These are phyloP conservation scores for Eidolon dupreanum DNA, from an alignment of 2,797 vertebrate genomes.

Conservation along the genomic window DNA sequence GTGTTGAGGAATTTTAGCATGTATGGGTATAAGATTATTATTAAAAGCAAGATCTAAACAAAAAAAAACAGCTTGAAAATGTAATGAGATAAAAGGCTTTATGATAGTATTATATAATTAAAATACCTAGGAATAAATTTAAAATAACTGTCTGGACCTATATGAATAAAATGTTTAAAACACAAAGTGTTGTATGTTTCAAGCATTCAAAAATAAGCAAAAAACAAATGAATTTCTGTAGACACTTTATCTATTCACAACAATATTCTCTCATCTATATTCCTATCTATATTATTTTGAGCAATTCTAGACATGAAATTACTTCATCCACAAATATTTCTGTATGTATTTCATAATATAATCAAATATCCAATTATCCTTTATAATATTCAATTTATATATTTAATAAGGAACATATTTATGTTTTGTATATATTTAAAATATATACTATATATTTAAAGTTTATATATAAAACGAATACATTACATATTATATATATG, in stretches of 20 bases:
- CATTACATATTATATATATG: not conserved
- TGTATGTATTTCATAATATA: not conserved
- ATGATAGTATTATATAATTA: not conserved
- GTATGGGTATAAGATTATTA: not conserved
- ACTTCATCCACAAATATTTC: not conserved
- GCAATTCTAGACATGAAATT: not conserved
- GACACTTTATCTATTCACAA: not conserved
- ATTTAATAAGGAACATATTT: not conserved
- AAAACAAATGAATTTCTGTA: not conserved
- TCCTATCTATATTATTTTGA: not conserved
- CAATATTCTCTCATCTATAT: not conserved
- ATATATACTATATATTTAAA: not conserved
- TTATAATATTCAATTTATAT: not conserved
- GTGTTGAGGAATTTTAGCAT: not conserved
- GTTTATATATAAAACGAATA: not conserved
- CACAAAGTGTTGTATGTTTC: not conserved
- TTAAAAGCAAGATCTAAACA: not conserved
- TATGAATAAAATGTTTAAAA: not conserved
- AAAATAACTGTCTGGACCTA: not conserved
- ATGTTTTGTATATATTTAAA: not conserved
- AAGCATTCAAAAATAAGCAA: not conserved
- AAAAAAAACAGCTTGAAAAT: not conserved
- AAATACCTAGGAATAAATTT: not conserved
- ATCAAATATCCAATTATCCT: not conserved
- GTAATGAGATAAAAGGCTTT: not conserved